These are phyloP conservation scores for Drosophila mettleri DNA, from an alignment of 2,888 invertebrate genomes.

Conservation along the genomic window DNA sequence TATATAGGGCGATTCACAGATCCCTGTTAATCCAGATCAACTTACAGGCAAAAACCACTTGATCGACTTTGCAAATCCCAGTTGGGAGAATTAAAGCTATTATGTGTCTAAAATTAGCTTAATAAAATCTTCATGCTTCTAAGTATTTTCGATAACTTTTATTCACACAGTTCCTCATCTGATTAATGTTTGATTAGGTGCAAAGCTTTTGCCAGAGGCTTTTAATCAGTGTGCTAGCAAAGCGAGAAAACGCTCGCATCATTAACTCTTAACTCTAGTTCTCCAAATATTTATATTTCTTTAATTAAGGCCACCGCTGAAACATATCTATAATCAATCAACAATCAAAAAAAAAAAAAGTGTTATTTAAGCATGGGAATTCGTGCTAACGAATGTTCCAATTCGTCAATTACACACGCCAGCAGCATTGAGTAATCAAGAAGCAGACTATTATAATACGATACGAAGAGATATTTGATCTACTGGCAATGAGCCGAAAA, in stretches of 20 bases:
- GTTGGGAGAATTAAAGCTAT: too few relatives aligned
- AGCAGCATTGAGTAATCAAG: slow-evolving; percentile 9
- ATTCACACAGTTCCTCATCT: not conserved
- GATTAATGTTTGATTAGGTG: not conserved
- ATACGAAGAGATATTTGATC: not conserved
- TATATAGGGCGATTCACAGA: not conserved
- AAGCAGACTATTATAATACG: not conserved
- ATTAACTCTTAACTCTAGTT: slow-evolving; percentile 26
- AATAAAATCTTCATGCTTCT: not conserved
- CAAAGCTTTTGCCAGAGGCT: not conserved
- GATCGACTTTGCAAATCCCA: not conserved
- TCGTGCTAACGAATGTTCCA: slow-evolving; percentile 20
- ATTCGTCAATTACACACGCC: slow-evolving; percentile 9
- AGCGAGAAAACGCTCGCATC: slow-evolving; percentile 10
- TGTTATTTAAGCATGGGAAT: slow-evolving; percentile 26
- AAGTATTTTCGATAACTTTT: not conserved
- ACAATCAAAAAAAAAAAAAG: slow-evolving; percentile 11
- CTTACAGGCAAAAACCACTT: slow-evolving; percentile 1
- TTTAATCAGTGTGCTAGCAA: slow-evolving; percentile 23
- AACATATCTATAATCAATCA: slow-evolving; percentile 39
- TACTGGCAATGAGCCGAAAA: not conserved
- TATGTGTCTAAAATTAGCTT: too few relatives aligned
- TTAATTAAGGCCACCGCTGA: slow-evolving; percentile 15
- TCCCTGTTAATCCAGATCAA: not conserved
- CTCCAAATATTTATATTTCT: slow-evolving; percentile 10